Conservation (phyloP, 2,797 vertebrate species). For the Uromys caudimaculatus region DNA sequence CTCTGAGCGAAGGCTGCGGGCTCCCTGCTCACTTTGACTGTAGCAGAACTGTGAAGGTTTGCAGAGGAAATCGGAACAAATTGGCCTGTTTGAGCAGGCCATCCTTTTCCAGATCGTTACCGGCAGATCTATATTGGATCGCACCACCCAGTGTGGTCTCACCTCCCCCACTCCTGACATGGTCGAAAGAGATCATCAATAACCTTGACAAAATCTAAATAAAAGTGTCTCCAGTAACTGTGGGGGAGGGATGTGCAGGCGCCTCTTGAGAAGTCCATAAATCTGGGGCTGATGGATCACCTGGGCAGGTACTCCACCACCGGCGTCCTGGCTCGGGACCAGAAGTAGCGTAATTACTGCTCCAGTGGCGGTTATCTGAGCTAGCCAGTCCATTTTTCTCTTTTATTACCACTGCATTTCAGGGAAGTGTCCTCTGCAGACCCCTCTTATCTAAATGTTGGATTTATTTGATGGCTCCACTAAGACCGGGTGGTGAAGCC, state of each 20-base stretch:
- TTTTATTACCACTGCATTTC: constrained; percentile 81
- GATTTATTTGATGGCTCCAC: constrained; percentile 74
- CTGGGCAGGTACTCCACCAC: constrained; percentile 64
- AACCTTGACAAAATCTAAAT: constrained; percentile 83
- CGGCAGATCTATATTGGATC: not conserved
- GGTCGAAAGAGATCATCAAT: constrained; percentile 48
- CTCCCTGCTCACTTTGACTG: not conserved
- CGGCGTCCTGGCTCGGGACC: constrained; percentile 69
- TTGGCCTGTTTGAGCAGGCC: not conserved
- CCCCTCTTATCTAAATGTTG: constrained; percentile 63
- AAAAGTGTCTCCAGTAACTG: constrained; percentile 78
- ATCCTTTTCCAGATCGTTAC: not conserved
- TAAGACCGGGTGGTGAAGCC: constrained; percentile 52
- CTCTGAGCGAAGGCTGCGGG: not conserved
- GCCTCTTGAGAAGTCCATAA: constrained; percentile 67
- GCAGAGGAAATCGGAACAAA: not conserved
- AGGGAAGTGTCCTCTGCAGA: constrained; percentile 68
- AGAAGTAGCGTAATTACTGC: constrained; percentile 78
- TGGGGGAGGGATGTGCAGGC: constrained; percentile 74
- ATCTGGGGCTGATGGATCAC: constrained; percentile 82
- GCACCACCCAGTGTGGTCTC: not conserved
- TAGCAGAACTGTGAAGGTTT: not conserved
- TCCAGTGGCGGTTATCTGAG: constrained; percentile 67
- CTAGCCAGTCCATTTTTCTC: constrained; percentile 80
- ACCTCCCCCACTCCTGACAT: not conserved